Evolutionary conservation across 2,797 vertebrate species (phyloP).

Genomic region (Dryobates pubescens): DNA sequence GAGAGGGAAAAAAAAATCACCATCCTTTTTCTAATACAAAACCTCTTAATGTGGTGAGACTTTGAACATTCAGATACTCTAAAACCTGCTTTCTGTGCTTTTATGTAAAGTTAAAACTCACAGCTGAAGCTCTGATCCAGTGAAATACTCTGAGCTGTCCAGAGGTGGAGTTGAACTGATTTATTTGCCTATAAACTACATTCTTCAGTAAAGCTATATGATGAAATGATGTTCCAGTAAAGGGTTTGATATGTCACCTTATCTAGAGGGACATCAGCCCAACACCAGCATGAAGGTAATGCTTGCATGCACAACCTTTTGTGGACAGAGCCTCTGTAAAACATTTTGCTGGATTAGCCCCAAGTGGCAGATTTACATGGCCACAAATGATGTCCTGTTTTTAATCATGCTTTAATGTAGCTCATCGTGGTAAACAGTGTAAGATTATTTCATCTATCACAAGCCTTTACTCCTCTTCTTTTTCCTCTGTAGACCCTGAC

Average conservation of each 20-base stretch:
- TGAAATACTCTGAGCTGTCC: background rate
- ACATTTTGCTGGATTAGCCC: background rate
- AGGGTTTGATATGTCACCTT: background rate
- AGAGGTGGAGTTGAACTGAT: background rate
- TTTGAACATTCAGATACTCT: background rate
- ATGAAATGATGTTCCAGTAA: slow-evolving; percentile 33
- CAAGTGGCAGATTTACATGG: background rate
- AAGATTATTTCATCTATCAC: background rate
- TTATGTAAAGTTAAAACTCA: background rate
- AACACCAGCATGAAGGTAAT: slow-evolving; percentile 12
- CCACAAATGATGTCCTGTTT: background rate
- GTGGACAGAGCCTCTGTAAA: background rate
- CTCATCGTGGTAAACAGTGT: background rate
- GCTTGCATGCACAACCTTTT: background rate
- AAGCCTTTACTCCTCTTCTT: background rate
- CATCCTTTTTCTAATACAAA: background rate
- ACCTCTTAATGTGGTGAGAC: background rate
- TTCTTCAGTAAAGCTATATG: background rate
- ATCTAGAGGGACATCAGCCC: slow-evolving; percentile 16
- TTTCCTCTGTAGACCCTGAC: background rate
- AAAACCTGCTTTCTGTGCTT: background rate
- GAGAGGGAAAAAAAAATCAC: background rate
- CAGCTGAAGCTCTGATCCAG: background rate
- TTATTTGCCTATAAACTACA: slow-evolving; percentile 4
- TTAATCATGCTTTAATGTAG: background rate